These are phyloP conservation scores for Acronicta leporina DNA, from an alignment of 2,888 invertebrate genomes.

Conservation along the genomic window DNA sequence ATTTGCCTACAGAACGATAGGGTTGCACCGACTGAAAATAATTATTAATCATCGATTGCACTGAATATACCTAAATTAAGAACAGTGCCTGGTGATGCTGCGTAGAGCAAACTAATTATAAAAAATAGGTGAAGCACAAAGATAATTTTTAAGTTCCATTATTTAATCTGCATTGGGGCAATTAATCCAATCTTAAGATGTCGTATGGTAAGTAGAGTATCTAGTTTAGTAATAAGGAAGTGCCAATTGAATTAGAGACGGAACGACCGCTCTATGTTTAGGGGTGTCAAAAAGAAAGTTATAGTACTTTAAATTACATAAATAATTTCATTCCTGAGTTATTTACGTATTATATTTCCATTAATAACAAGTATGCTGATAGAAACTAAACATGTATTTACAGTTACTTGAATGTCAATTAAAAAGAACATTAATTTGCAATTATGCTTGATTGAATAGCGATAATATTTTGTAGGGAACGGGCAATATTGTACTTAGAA, in stretches of 20 bases:
- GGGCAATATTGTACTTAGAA: constrained; percentile 15
- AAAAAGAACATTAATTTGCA: no score
- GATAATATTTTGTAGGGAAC: neutral
- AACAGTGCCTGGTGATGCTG: no score
- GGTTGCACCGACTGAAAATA: neutral
- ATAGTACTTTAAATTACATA: neutral
- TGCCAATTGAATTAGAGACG: constrained; percentile 80
- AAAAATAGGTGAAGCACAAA: neutral
- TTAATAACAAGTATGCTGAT: neutral
- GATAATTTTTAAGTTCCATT: constrained; percentile 5
- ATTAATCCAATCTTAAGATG: constrained; percentile 51
- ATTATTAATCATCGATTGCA: no score
- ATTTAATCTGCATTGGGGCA: constrained; percentile 30
- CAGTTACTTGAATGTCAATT: neutral
- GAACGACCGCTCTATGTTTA: constrained; percentile 61
- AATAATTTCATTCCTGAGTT: neutral
- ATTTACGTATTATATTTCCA: neutral
- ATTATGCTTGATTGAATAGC: no score
- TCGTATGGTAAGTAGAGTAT: constrained; percentile 41
- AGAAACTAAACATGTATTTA: neutral
- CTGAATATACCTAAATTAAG: no score
- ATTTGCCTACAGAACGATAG: constrained; percentile 8
- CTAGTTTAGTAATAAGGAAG: constrained; percentile 77
- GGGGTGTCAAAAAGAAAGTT: constrained; percentile 61
- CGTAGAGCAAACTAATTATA: no score